Conservation (phyloP, 2,888 invertebrate genomes). For the Conus canariensis region DNA sequence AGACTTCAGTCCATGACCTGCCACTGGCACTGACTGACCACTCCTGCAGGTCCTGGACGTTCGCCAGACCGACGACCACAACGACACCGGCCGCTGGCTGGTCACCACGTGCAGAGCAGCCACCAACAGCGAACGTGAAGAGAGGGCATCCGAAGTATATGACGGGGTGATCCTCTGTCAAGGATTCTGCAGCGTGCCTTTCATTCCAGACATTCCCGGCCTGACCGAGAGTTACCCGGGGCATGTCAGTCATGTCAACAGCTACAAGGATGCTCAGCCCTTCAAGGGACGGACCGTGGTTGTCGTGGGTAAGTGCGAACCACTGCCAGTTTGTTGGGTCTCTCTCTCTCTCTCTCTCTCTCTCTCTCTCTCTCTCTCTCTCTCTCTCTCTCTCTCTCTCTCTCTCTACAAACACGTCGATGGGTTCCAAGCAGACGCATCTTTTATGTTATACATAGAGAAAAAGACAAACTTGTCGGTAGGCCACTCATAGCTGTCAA, state of each 20-base stretch:
- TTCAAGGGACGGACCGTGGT: constrained; percentile 10
- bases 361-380: too few species aligned
- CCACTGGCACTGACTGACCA: too few species aligned
- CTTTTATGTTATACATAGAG: too few species aligned
- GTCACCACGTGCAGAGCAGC: not conserved
- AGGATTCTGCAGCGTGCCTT: constrained; percentile 38
- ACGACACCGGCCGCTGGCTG: constrained; percentile 5
- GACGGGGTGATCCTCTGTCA: constrained; percentile 46
- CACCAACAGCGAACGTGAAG: not conserved
- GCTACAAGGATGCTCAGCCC: not conserved
- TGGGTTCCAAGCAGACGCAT: too few species aligned
- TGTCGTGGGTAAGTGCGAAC: constrained; percentile 15
- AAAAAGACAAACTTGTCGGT: too few species aligned
- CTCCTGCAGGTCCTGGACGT: constrained; percentile 9
- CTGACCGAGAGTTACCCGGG: constrained; percentile 25
- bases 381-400: too few species aligned
- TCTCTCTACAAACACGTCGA: too few species aligned
- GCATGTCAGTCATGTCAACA: constrained; percentile 1
- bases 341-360: too few species aligned
- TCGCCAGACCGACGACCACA: constrained; percentile 9
- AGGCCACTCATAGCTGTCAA: too few species aligned
- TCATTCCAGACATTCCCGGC: constrained; percentile 45
- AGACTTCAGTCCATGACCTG: too few species aligned
- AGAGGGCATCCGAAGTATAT: not conserved
- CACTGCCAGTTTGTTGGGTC: too few species aligned